Evolutionary conservation across 2,888 invertebrate genomes (phyloP).

Genomic region (Heterodera filipjevi): DNA sequence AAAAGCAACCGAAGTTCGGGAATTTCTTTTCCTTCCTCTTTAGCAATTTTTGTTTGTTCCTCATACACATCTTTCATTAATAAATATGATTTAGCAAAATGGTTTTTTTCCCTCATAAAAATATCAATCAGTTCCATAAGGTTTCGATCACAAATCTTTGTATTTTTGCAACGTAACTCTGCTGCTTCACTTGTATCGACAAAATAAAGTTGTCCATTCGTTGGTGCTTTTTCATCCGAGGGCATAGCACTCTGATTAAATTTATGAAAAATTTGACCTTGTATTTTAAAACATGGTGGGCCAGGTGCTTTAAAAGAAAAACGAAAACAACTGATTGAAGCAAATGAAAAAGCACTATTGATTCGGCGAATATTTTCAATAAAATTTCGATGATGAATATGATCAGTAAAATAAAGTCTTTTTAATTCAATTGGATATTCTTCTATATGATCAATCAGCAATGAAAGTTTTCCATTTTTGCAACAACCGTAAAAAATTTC

Average conservation of each 20-base stretch:
- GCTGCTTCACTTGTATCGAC: neutral
- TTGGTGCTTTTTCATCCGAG: neutral
- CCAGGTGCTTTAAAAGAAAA: constrained; percentile 25
- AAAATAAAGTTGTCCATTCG: neutral
- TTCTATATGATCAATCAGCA: no score
- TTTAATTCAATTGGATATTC: constrained; percentile 24
- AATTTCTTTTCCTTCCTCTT: neutral
- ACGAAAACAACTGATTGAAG: neutral
- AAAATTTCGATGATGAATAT: constrained; percentile 5
- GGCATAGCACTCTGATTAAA: constrained; percentile 14
- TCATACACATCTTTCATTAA: neutral
- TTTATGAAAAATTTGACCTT: constrained; percentile 32
- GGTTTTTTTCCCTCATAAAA: neutral
- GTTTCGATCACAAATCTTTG: neutral
- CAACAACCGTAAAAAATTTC: no score
- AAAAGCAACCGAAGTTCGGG: neutral
- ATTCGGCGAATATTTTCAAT: constrained; percentile 15
- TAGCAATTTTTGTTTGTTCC: neutral
- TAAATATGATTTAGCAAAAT: neutral
- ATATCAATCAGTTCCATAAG: neutral
- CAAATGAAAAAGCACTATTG: constrained; percentile 25
- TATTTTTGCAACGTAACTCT: neutral
- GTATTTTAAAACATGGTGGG: constrained; percentile 34
- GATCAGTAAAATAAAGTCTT: constrained; percentile 6
- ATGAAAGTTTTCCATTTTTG: no score